A percentile compares a stretch with the other conserved stretches of the same genome.
Evolutionary conservation across 2,888 invertebrate genomes (phyloP).

Genomic region (Microplitis manilae): DNA sequence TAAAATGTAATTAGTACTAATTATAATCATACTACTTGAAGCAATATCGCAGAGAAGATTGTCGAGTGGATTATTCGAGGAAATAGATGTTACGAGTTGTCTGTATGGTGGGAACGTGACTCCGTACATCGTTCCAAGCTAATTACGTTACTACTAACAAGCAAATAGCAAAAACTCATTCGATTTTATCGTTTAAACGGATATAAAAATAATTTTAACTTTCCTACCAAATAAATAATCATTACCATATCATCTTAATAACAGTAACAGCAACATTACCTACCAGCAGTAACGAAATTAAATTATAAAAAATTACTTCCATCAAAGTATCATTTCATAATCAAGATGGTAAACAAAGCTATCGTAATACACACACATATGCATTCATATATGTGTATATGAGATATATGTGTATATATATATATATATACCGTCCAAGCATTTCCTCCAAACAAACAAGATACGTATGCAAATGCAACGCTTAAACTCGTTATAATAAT

Average conservation of each 20-base stretch:
- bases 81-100: slow-evolving; percentile 14
- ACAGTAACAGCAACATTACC: not conserved
- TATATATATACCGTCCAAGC: slow-evolving; percentile 23
- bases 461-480: slow-evolving; percentile 68
- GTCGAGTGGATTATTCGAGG: slow-evolving; percentile 20
- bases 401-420: not conserved
- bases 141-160: slow-evolving; percentile 36
- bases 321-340: not conserved
- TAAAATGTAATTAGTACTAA: slow-evolving; percentile 21
- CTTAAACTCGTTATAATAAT: slow-evolving; percentile 69
- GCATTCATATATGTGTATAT: not conserved
- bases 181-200: slow-evolving; percentile 10
- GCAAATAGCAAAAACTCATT: slow-evolving; percentile 21
- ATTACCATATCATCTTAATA: not conserved
- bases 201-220: not conserved
- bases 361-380: not conserved
- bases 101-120: slow-evolving; percentile 21
- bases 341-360: not conserved
- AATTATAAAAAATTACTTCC: not conserved
- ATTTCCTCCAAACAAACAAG: slow-evolving; percentile 57
- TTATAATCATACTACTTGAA: slow-evolving; percentile 26
- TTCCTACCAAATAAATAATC: not conserved
- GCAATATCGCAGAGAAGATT: slow-evolving; percentile 16
- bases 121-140: slow-evolving; percentile 33
- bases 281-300: not conserved